Evolutionary conservation across 1,140 invertebrate species (phyloP).

Genomic region (Dufourea novaeangliae): DNA sequence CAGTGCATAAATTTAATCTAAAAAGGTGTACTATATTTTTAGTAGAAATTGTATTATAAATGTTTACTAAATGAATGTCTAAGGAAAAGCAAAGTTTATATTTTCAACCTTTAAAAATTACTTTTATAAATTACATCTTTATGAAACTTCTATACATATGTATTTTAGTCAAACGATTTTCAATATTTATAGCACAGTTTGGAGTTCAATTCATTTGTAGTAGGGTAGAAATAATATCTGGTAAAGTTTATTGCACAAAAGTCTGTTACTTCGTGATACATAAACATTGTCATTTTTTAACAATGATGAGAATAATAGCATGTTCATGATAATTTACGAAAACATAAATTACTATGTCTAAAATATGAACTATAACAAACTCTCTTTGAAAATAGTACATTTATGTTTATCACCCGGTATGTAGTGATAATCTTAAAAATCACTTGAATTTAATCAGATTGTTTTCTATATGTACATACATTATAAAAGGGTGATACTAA

Average conservation of each 20-base stretch:
- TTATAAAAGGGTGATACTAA: background rate
- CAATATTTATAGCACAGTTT: background rate
- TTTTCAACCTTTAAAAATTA: background rate
- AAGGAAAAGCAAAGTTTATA: background rate
- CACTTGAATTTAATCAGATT: background rate
- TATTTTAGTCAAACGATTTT: background rate
- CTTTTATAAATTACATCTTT: background rate
- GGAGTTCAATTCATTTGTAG: background rate
- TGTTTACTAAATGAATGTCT: background rate
- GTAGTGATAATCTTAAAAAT: background rate
- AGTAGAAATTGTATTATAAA: background rate
- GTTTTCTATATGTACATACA: background rate
- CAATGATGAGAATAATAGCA: background rate
- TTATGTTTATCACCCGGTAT: background rate
- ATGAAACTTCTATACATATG: background rate
- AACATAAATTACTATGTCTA: slow-evolving; percentile 9
- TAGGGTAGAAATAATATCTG: background rate
- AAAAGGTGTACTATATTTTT: background rate
- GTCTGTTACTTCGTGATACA: background rate
- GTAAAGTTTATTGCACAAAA: background rate
- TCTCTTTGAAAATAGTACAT: background rate
- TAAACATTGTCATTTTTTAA: background rate
- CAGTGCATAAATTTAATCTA: background rate
- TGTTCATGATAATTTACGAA: slow-evolving; percentile 1
- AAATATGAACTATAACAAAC: background rate